These are phyloP conservation scores for Nerophis lumbriciformis DNA, from an alignment of 2,113 vertebrate genomes.

Conservation along the genomic window DNA sequence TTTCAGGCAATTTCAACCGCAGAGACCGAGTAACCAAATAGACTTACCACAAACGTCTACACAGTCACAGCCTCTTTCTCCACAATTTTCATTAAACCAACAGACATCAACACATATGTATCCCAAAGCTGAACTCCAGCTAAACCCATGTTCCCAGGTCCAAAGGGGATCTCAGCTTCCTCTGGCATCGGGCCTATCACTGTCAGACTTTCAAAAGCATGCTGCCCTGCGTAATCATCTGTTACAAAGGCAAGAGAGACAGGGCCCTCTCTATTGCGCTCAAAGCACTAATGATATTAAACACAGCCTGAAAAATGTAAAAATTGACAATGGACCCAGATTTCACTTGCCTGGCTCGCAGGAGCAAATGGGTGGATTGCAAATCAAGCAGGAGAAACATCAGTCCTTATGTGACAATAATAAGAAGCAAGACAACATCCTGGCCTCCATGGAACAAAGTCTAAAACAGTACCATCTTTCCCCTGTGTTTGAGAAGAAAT, in stretches of 20 bases:
- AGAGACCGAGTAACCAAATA: slow-evolving; percentile 59
- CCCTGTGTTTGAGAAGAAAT: slow-evolving; percentile 85
- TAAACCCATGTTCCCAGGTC: slow-evolving; percentile 54
- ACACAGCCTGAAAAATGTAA: slow-evolving; percentile 69
- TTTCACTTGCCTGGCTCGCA: slow-evolving; percentile 63
- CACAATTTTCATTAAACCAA: slow-evolving; percentile 52
- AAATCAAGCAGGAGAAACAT: slow-evolving; percentile 82
- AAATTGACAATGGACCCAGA: slow-evolving; percentile 75
- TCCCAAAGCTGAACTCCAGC: slow-evolving; percentile 66
- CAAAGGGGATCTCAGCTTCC: slow-evolving; percentile 67
- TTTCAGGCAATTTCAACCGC: slow-evolving; percentile 70
- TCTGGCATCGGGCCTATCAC: slow-evolving; percentile 55
- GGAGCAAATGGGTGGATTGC: slow-evolving; percentile 64
- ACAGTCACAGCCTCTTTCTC: slow-evolving; percentile 66
- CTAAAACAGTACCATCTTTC: slow-evolving; percentile 87
- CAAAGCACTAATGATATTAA: slow-evolving; percentile 61
- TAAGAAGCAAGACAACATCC: slow-evolving; percentile 78
- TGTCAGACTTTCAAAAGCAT: slow-evolving; percentile 79
- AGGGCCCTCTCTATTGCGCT: slow-evolving; percentile 67
- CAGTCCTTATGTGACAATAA: slow-evolving; percentile 67
- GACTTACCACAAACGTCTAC: slow-evolving; percentile 61
- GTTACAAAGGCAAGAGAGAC: slow-evolving; percentile 84
- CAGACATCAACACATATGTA: slow-evolving; percentile 52
- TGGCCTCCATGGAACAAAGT: slow-evolving; percentile 92
- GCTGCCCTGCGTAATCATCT: slow-evolving; percentile 86